Base-by-base conservation (phyloP, 2,888 invertebrate species). In the Perdita meconis region DNA sequence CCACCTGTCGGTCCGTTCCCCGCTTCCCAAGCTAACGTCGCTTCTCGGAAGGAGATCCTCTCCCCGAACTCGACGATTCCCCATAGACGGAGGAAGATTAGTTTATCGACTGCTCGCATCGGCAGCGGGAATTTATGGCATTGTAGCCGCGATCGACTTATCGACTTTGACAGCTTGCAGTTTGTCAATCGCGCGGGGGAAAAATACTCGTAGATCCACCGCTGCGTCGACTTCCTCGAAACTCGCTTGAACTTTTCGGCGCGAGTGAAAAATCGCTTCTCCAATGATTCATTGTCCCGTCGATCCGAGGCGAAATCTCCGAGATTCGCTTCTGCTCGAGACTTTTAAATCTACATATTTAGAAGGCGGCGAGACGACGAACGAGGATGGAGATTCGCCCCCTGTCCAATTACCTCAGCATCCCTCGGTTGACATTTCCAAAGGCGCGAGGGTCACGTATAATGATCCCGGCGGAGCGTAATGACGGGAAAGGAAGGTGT, bases 1-100 rank as follows among this genome's bases (percentile, higher is more conserved):
- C 81, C 80, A 74, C 76, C 68, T 70, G 81, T 72, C 61, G 69
- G 47, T n/a, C 66, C 61, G 40, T 63, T 40, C 42, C 59, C 8
- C 8, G 24, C 55, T 38, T 78, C 68, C 73, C 80, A 85, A 78
- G 53, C 19, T 8, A 22, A 59, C 38, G 16, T 36, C 22, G 8
- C n/a, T 65, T 73, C 57, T 22, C 5, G 10, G 59, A 65, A 50
- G 24, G 26, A 26, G 42, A 50, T 38, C 47, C 24, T 10, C 47
- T 30, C 42, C 19, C 22, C n/a, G n/a, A 0, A 10, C 5, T 10
- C 13, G 30, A 8, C 50, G 19, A 13, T 36, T 26, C 53, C n/a
- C 26, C 19, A n/a, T 16, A n/a, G n/a, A n/a, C 0, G 30, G 0
- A 16, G 1, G 4, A 10, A n/a, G 51, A 59, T 72, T 67, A 24